Evolutionary conservation across 2,113 vertebrate species (phyloP).

Genomic region (Blennius ocellaris): DNA sequence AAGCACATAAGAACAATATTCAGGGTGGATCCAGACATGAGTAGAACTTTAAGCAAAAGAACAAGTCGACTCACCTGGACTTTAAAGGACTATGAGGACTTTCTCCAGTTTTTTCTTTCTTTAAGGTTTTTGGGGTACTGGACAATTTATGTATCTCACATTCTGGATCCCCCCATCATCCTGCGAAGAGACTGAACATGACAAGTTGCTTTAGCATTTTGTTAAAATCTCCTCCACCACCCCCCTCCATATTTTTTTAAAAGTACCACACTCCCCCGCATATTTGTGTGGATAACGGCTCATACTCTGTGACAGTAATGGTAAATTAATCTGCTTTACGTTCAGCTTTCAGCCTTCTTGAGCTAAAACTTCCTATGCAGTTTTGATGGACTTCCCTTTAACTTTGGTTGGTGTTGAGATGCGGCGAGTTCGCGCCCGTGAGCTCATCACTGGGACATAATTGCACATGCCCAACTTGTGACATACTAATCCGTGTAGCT

Average conservation of each 20-base stretch:
- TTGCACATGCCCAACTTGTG: slow-evolving; percentile 76
- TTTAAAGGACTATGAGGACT: slow-evolving; percentile 71
- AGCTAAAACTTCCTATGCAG: slow-evolving; percentile 51
- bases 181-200: slow-evolving; percentile 58
- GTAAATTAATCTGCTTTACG: slow-evolving; percentile 45
- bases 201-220: slow-evolving; percentile 61
- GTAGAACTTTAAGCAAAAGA: slow-evolving; percentile 66
- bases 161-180: slow-evolving; percentile 39
- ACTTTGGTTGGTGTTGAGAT: slow-evolving; percentile 70
- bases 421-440: slow-evolving; percentile 72
- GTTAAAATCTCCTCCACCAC: slow-evolving; percentile 66
- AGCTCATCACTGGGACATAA: slow-evolving; percentile 78
- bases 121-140: slow-evolving; percentile 73
- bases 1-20: slow-evolving; percentile 81
- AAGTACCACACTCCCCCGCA: slow-evolving; percentile 29
- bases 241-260: slow-evolving; percentile 40
- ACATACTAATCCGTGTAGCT: slow-evolving; percentile 74
- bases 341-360: slow-evolving; percentile 28
- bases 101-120: slow-evolving; percentile 14
- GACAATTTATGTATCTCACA: slow-evolving; percentile 70
- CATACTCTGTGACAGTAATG: slow-evolving; percentile 51
- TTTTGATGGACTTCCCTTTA: slow-evolving; percentile 45
- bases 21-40: slow-evolving; percentile 78
- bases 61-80: slow-evolving; percentile 77
- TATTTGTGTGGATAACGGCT: slow-evolving; percentile 34